Base-by-base conservation (phyloP, 2,888 invertebrate species). In the Synergus itoensis region DNA sequence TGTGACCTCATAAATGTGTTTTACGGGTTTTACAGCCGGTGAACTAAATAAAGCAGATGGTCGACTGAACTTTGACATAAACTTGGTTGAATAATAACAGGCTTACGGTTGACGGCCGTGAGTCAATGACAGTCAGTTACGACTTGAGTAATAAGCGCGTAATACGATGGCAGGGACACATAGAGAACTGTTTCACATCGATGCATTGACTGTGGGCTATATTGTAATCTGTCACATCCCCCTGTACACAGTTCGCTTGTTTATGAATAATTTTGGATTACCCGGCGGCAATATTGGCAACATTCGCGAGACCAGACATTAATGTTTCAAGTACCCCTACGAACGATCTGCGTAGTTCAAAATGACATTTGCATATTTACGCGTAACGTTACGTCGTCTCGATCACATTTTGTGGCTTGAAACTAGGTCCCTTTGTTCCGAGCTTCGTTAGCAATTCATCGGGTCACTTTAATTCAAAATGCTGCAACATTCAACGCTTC, bases 201-300 rank as follows among this genome's bases (percentile, higher is more conserved):
- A 43, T 67, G 18, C 67, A 67, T 41, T 67, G 45, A 67, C 45
- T 45, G 28, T 28, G 69, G 48, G 69, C 69, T 53, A 73, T 73
- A 73, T 69, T 73, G 69, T 73, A 73, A 73, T 73, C 69, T 73
- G 73, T 53, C 73, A 53, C 73, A 73, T 28, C 53, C 28, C 36
- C 73, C 36, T n/a, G 53, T 53, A 2, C 11, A 36, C 48, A 73
- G 36, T 73, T 73, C n/a, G 28, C 36, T 28, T 53, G 73, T 73
- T 73, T 73, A 73, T 73, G 73, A 73, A 73, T 73, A 73, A 73
- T 73, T 73, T 73, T 53, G 14, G 9, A 73, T 73, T 48, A 53
- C 40, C 73, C 12, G 12, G n/a, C 9, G 73, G 53, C 53, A 36
- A 73, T 73, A 73, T 73, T 73, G 73, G 73, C 53, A 73, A 53